Base-by-base conservation (phyloP, 2,888 invertebrate genomes). In the Unio pictorum region DNA sequence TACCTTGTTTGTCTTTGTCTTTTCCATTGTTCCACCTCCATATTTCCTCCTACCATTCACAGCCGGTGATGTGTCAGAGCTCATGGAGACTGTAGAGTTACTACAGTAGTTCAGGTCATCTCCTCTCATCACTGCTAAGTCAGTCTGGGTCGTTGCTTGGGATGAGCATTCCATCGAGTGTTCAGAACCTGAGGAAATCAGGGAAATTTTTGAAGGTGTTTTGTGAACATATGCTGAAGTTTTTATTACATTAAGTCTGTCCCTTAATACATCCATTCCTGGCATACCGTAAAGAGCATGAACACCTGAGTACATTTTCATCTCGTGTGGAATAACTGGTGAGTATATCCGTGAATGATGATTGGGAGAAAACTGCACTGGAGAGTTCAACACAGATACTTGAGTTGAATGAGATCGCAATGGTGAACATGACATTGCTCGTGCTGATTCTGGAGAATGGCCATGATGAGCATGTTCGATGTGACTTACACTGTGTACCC, bases 401-500 rank as follows among this genome's bases (percentile, higher is more conserved):
- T 74, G 72, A 28, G 72, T 71, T 23, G 75, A 76, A 58, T 73
- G 74, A 30, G 75, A 74, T 45, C 80, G 67, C 60, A 79, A 82
- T 56, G 79, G 83, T 58, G 78, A 81, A 64, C 82, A 82, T 4
- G 80, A 81, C 72, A 82, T 76, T 58, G 83, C 80, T 59, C 83
- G 76, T 34, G 76, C 76, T 23, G 81, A 66, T 66, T 81, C 79
- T 20, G 83, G 83, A 18, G 84, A 83, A 34, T 78, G 76, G 18
- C 78, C 72, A 28, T 72, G 71, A 60, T 78, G 74, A 1, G 74
- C 62, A 67, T 74, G 75, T 57, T 85, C 84, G 45, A 86, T 82
- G 71, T 86, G 86, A 65, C 85, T 81, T 64, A 86, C 81, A 75
- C 87, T 87, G 76, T 87, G 87, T 23, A 85, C 84, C n/a, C 87